phyloP scores from a whole-genome alignment of 2,113 vertebrate genomes.

The Grammomys surdaster region DNA sequence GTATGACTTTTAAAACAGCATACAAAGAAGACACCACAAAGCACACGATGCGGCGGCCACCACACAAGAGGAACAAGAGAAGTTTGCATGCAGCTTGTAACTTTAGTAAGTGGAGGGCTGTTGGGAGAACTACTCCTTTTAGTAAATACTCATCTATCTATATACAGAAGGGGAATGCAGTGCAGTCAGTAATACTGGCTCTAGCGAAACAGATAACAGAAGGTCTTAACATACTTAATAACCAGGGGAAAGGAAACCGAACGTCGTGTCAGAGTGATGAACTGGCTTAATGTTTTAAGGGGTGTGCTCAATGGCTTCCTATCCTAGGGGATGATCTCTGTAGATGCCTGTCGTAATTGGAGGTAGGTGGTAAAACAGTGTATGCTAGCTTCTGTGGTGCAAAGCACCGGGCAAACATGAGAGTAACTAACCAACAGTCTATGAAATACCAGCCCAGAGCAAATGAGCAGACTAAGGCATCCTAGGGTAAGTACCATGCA shows the following conservation, averaged over 20 bases:
- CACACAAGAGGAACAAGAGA: not conserved
- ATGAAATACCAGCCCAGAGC: not conserved
- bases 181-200: not conserved
- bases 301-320: not conserved
- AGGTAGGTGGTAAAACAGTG: not conserved
- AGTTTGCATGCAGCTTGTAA: not conserved
- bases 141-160: not conserved
- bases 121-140: not conserved
- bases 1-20: not conserved
- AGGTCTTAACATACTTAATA: not conserved
- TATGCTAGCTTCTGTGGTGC: not conserved
- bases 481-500: not conserved
- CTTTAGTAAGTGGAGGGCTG: not conserved
- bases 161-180: not conserved
- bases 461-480: not conserved
- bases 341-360: not conserved
- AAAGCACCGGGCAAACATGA: not conserved
- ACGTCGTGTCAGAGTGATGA: not conserved
- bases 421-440: not conserved
- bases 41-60: not conserved
- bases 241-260: not conserved
- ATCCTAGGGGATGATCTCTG: not conserved
- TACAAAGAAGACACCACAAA: not conserved
- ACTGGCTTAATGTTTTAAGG: constrained; percentile 12
- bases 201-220: not conserved